Base-by-base conservation (phyloP, 2,888 invertebrate genomes). In the Lepidochitona cinerea region DNA sequence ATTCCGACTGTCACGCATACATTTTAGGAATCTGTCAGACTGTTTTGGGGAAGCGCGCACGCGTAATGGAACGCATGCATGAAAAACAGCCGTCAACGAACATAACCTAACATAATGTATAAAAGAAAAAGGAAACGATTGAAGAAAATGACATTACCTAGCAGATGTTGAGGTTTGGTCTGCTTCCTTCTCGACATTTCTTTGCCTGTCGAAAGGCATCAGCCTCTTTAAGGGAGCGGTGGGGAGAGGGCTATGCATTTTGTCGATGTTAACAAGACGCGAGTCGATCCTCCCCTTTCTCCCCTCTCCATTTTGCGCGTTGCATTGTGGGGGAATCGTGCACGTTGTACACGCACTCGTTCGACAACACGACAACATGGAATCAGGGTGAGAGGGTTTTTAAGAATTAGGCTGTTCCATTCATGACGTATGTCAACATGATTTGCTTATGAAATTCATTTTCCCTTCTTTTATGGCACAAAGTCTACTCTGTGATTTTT, bases 31-130 rank as follows among this genome's bases (percentile, higher is more conserved):
- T 72, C 67, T 75, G 77, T 75, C 73, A 75, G 37, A 41, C 72
- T 73, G 37, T 71, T 72, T 70, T 76, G 77, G 80, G 76, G 78
- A 81, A 81, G 79, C 79, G 85, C 84, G 85, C 85, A 84, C 83
- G 85, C 84, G 85, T 84, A 83, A 83, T 83, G 81, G 80, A 77
- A 81, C 83, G 82, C 81, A 79, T 83, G 83, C 83, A 83, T 83
- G 83, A 78, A 82, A 81, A 83, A 73, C 79, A 79, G 81, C 59
- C 23, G 59, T 59, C 59, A 59, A 29, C n/a, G n/a, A n/a, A n/a
- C n/a, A n/a, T n/a, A n/a, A n/a, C 23, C 49, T 18, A 23, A 7
- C 49, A 49, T n/a, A 49, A 49, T 49, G 49, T n/a, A 18, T 18
- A 26, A 18, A 29, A 59, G 26, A 29, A 29, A 59, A 32, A 59